phyloP scores from a whole-genome alignment of 1,140 invertebrate genomes.

The Odontomachus brunneus region DNA sequence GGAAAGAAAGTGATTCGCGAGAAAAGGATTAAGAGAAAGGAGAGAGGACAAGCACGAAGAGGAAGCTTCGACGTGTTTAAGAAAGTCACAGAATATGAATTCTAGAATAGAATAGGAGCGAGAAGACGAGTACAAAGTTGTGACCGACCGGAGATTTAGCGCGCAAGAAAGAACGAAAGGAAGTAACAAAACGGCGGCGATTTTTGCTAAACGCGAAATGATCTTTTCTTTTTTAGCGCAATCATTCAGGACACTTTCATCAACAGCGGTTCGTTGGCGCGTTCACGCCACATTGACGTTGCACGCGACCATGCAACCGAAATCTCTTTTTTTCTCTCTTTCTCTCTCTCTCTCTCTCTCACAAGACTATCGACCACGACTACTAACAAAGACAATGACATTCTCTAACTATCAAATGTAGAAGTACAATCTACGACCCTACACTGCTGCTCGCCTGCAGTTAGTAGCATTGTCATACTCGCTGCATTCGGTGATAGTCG shows the following conservation, averaged over 20 bases:
- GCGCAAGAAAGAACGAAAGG: too few species aligned
- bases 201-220: background rate
- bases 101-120: too few species aligned
- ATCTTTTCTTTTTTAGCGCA: conserved; percentile 12
- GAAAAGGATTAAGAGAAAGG: too few species aligned
- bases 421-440: background rate
- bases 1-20: background rate
- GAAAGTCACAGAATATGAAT: too few species aligned
- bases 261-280: conserved; percentile 31
- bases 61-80: too few species aligned
- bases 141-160: too few species aligned
- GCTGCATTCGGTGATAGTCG: conserved; percentile 57
- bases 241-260: conserved; percentile 66
- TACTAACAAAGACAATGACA: conserved; percentile 27
- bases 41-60: too few species aligned
- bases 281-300: background rate
- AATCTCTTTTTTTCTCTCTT: too few species aligned
- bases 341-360: background rate
- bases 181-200: background rate
- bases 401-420: conserved; percentile 20
- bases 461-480: conserved; percentile 13
- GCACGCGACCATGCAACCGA: conserved; percentile 45
- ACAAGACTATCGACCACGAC: conserved; percentile 9
- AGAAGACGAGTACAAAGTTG: too few species aligned
- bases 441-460: background rate